Percentiles rank a stretch among this genome's conserved stretches.
phyloP scores from a whole-genome alignment of 2,113 vertebrate species.

The Paracanthobrama guichenoti region DNA sequence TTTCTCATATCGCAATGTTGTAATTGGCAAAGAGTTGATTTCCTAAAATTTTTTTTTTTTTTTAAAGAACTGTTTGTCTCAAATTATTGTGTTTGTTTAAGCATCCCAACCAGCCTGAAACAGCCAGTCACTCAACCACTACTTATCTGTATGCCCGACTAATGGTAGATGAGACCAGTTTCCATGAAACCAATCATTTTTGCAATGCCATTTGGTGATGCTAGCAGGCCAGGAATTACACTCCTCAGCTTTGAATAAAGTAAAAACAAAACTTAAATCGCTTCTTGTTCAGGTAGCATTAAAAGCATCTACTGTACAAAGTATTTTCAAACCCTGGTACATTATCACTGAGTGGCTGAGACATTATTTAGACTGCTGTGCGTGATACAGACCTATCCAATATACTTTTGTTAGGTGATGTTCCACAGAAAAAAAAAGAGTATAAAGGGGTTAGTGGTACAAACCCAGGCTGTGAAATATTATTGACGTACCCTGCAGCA shows the following conservation, averaged over 20 bases:
- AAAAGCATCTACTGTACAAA: neutral
- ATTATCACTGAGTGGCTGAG: neutral
- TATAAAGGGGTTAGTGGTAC: slow-evolving; percentile 36
- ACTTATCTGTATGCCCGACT: neutral
- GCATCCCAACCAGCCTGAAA: neutral
- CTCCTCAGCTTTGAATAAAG: neutral
- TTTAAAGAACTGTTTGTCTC: neutral
- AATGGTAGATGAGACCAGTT: neutral
- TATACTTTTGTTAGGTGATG: slow-evolving; percentile 29
- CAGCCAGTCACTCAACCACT: neutral
- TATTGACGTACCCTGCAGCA: slow-evolving; percentile 44
- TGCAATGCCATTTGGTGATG: neutral
- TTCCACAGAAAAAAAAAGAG: slow-evolving; percentile 2
- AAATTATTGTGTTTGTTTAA: neutral
- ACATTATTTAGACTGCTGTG: slow-evolving; percentile 13
- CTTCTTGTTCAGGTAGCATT: neutral
- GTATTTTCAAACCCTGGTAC: neutral
- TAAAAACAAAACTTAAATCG: neutral
- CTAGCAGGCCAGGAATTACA: neutral
- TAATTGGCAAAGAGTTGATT: neutral
- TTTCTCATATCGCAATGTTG: neutral
- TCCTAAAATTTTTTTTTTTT: neutral
- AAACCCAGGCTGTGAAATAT: slow-evolving; percentile 48
- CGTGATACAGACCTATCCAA: neutral
- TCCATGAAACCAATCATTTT: neutral